phyloP scores from a whole-genome alignment of 1,140 invertebrate species.

The Lerema accius region DNA sequence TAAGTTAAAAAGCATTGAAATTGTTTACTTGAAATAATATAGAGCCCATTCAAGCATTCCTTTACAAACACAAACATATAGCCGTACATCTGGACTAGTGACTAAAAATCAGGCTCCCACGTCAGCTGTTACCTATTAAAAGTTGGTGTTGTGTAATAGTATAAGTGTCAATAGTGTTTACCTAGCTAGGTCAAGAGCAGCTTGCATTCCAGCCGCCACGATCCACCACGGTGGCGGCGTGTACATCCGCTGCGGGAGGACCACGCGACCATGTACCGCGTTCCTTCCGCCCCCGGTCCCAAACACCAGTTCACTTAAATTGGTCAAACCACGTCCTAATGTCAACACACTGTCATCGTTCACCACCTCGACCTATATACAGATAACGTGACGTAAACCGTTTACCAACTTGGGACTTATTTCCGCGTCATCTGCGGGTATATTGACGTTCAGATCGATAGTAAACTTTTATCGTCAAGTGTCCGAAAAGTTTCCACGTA shows the following conservation, averaged over 20 bases:
- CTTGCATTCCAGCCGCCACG: slow-evolving; percentile 76
- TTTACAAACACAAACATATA: no score
- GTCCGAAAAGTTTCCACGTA: neutral
- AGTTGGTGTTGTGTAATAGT: no score
- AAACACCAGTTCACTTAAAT: slow-evolving; percentile 53
- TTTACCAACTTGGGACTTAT: slow-evolving; percentile 51
- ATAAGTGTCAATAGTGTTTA: slow-evolving; percentile 55
- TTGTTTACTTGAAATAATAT: no score
- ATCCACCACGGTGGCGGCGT: slow-evolving; percentile 72
- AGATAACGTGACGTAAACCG: slow-evolving; percentile 62
- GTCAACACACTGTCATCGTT: slow-evolving; percentile 71
- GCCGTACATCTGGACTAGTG: no score
- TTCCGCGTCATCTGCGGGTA: slow-evolving; percentile 43
- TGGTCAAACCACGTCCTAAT: slow-evolving; percentile 47
- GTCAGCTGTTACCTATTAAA: no score
- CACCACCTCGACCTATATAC: slow-evolving; percentile 59
- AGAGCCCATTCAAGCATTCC: no score
- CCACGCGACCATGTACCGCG: slow-evolving; percentile 56
- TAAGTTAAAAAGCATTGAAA: no score
- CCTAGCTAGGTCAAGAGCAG: slow-evolving; percentile 80
- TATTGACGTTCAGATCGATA: slow-evolving; percentile 35
- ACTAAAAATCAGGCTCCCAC: no score
- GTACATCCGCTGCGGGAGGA: slow-evolving; percentile 72
- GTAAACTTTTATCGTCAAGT: neutral
- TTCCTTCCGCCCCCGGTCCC: slow-evolving; percentile 35